Percentiles rank a stretch among this genome's conserved stretches.
phyloP scores from a whole-genome alignment of 1,140 invertebrate genomes.

The Megathymus violae region DNA sequence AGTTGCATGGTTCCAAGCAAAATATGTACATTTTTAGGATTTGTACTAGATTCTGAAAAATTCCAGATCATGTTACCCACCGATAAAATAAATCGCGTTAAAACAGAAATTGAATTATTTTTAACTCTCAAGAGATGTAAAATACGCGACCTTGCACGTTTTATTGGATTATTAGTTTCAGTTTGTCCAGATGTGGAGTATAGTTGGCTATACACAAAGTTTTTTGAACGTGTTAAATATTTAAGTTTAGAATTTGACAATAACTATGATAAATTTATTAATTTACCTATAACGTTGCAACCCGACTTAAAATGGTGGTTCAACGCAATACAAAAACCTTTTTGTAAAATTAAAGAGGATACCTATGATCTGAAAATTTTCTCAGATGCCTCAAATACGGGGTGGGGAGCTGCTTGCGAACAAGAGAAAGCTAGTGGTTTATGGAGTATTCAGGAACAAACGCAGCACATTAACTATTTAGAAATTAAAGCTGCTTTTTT shows the following conservation, averaged over 20 bases:
- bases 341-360: too few species aligned
- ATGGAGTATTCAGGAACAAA: too few species aligned
- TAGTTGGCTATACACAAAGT: too few species aligned
- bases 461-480: conserved; percentile 1
- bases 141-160: neutral
- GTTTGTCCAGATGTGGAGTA: conserved; percentile 2
- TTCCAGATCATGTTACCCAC: neutral
- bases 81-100: too few species aligned
- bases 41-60: conserved; percentile 8
- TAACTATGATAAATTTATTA: too few species aligned
- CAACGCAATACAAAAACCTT: too few species aligned
- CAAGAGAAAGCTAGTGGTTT: neutral
- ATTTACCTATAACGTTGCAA: too few species aligned
- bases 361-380: too few species aligned
- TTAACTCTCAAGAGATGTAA: conserved; percentile 25
- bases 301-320: too few species aligned
- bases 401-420: neutral
- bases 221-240: too few species aligned
- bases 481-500: conserved; percentile 10
- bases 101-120: too few species aligned
- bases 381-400: neutral
- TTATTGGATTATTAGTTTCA: conserved; percentile 18
- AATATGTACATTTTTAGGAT: conserved; percentile 15
- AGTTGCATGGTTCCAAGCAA: neutral
- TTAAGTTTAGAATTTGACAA: too few species aligned